Evolutionary conservation across 2,797 vertebrate genomes (phyloP), one percentile per base, ranked within the genome.

Genomic region (Pampus argenteus): DNA sequence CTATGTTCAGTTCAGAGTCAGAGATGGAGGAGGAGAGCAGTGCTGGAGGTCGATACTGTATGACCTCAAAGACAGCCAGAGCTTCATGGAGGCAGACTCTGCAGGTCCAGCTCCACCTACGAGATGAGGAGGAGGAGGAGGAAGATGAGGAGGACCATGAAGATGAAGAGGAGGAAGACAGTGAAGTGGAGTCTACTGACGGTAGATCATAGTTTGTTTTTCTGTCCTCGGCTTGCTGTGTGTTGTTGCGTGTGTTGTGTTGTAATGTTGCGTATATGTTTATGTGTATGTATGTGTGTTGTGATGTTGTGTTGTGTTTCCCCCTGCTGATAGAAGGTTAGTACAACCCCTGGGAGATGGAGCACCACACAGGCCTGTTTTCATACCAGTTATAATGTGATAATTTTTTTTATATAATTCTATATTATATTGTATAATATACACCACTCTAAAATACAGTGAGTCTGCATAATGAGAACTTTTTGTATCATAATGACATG

Each of bases 281-380:
- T 88, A 90, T 83, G 23, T 54, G 38, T 93, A 90, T 88, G 91
- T 93, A 36, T 91, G 88, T 93, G 59, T 90, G 89, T 88, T 45
- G 65, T 54, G 6, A 5, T 36, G 28, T 28, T 23, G 14, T 93
- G 74, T 91, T 85, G 26, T 95, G 82, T 89, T 85, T 92, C 92
- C 94, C 93, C 91, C 92, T 95, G 68, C 86, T 92, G 93, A 91
- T 94, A 96, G 96, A 97, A 93, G 95, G 96, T 51, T 95, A 95
- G 89, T 97, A 97, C 89, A 93, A 93, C 85, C 96, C 97, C 66
- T 94, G 93, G 95, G 93, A 95, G 85, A 95, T 86, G 88, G 96
- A 96, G 90, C 92, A 94, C 52, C 92, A 86, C 77, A 95, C 96
- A 66, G 95, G 95, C 86, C 90, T 95, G 73, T 96, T 26, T 26